Base-by-base conservation (phyloP, 2,888 invertebrate genomes). In the Chloroclysta siterata region DNA sequence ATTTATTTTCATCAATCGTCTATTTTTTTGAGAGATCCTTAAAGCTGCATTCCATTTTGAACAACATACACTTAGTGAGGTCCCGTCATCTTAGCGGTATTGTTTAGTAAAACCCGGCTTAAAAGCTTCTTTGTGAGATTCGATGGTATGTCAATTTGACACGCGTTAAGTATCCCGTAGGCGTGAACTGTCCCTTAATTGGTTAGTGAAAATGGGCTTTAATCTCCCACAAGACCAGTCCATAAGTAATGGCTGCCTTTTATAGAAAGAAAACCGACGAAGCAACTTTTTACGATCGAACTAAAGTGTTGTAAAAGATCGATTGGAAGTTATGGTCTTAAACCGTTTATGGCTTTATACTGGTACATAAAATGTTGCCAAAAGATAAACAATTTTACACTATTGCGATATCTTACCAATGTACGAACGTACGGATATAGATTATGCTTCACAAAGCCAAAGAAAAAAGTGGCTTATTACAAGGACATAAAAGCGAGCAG, bases 221-320 rank as follows among this genome's bases (percentile, higher is more conserved):
- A 47, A 39, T 47, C 47, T 55, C 44, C n/a, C 29, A 53, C 56
- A 42, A 58, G 53, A 59, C 53, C 22, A 14, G 53, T 53, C 46
- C 14, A 47, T 53, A 42, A 57, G 57, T 44, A 51, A 47, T 33
- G 14, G 47, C n/a, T 48, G 14, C 59, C 59, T 52, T 59, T 47
- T 53, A 53, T 41, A 53, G 59, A 47, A 36, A 53, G 42, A 29
- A 36, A 55, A 55, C 47, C 57, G 46, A 22, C 44, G 6, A 59
- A 33, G 7, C 42, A 11, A 42, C 57, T 59, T 59, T 59, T 59
- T 59, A 59, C 52, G 51, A 58, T 36, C 52, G 8, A 36, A 46
- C 52, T 46, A 33, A 46, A 46, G 52, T 59, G 52, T 59, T 58
- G 44, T 59, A 59, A 46, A 52, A 52, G 58, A 52, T 52, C 58